A percentile compares a stretch with the other conserved stretches of the same genome.
Evolutionary conservation across 2,797 vertebrate genomes (phyloP).

Genomic region (Hephaestus fuliginosus): DNA sequence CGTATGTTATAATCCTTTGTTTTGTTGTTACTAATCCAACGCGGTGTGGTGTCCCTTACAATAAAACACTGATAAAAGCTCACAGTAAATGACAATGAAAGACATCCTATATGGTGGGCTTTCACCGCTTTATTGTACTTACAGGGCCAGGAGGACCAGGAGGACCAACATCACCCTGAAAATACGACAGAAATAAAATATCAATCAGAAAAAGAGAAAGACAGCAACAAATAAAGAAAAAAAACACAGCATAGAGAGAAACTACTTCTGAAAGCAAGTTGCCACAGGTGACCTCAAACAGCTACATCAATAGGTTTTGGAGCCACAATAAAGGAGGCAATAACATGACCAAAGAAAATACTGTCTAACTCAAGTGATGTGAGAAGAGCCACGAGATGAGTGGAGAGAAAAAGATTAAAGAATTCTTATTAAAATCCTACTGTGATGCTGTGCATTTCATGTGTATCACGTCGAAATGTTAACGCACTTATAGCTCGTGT

Average conservation of each 20-base stretch:
- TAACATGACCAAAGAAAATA: constrained; percentile 52
- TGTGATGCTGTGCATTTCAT: constrained; percentile 23
- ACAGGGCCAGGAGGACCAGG: constrained; percentile 88
- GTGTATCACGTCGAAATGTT: constrained; percentile 17
- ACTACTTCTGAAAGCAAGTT: constrained; percentile 26
- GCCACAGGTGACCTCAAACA: constrained; percentile 38
- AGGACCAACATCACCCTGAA: constrained; percentile 86
- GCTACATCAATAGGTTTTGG: constrained; percentile 29
- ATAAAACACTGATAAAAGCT: constrained; percentile 10
- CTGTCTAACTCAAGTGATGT: constrained; percentile 20
- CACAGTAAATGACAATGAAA: constrained; percentile 1
- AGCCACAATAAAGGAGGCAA: constrained; percentile 49
- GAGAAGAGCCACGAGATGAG: constrained; percentile 32
- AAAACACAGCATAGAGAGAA: constrained; percentile 20
- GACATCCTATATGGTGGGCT: not conserved
- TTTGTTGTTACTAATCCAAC: constrained; percentile 13
- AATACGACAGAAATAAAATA: constrained; percentile 48
- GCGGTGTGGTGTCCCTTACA: not conserved
- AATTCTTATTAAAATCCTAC: constrained; percentile 5
- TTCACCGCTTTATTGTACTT: constrained; percentile 71
- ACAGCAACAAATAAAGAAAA: not conserved
- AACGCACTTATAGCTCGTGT: not conserved
- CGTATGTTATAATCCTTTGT: not conserved
- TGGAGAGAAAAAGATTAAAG: constrained; percentile 31
- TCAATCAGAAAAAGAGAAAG: constrained; percentile 2